Evolutionary conservation across 2,888 invertebrate species (phyloP), one percentile per base, ranked within the genome.

Genomic region (Smittia aterrima): DNA sequence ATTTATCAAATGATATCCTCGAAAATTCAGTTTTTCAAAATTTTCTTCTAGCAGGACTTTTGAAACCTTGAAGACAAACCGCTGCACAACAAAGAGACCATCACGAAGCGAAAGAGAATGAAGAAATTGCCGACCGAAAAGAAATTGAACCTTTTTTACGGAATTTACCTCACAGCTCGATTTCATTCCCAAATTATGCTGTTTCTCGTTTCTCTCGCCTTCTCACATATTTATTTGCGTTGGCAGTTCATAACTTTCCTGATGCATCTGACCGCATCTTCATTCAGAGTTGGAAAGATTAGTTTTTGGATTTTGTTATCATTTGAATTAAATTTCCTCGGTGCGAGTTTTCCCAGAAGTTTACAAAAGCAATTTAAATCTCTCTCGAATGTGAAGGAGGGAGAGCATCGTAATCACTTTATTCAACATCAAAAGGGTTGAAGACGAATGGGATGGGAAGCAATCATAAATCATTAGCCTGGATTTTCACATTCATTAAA

Each of bases 161-260:
- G 64, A 64, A 64, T 27, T 27, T 64, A 64, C 27, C 64, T 27
- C 64, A 64, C 64, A 64, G 64, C 64, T 64, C 27, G 64, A 7
- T 27, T 64, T 27, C n/a, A 27, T n/a, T 64, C 58, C 11, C 20
- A 58, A 58, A 58, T 58, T 58, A 58, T 58, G 58, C 58, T 58
- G 58, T 58, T 58, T 47, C 16, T 20, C 22, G 20, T 58, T 25
- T 64, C 25, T 24, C 20, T 27, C 64, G 11, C 9, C 20, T 67
- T 67, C 67, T 41, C 38, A 16, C 18, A 32, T 4, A 47, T 47
- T 68, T 22, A 68, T 68, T 68, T 68, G 47, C 47, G 66, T 66
- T 66, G 66, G 66, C 40, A 38, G 66, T 67, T 41, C 67, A 67
- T 67, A 67, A 40, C 16, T 66, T 27, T 32, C 11, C 27, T 25